Conservation (phyloP, 2,888 invertebrate genomes). For the Troides aeacus region DNA sequence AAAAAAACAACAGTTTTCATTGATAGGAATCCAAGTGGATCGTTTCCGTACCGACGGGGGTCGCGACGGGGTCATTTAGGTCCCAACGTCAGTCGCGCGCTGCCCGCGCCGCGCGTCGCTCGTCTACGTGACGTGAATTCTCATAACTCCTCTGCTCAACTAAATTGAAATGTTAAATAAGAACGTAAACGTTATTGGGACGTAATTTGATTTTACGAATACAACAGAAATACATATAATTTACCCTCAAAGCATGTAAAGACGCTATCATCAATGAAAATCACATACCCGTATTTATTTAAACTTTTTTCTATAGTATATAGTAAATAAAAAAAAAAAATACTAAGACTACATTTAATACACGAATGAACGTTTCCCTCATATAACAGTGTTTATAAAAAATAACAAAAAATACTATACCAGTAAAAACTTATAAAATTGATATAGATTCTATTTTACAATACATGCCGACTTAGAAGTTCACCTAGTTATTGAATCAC, state of each 20-base stretch:
- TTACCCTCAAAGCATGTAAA: background rate
- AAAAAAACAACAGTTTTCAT: background rate
- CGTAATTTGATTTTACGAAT: background rate
- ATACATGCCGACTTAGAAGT: too few relatives aligned
- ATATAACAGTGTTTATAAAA: too few relatives aligned
- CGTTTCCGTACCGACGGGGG: slow-evolving; percentile 3
- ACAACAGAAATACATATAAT: background rate
- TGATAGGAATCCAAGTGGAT: background rate
- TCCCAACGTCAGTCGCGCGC: slow-evolving; percentile 26
- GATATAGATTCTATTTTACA: too few relatives aligned
- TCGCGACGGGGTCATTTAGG: slow-evolving; percentile 18
- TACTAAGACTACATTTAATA: too few relatives aligned
- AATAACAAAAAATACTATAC: too few relatives aligned
- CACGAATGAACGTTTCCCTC: too few relatives aligned
- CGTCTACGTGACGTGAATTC: slow-evolving; percentile 38
- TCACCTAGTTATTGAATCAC: too few relatives aligned
- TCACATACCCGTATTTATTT: too few relatives aligned
- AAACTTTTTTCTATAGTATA: too few relatives aligned
- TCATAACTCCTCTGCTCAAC: slow-evolving; percentile 13
- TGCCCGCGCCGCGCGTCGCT: slow-evolving; percentile 24
- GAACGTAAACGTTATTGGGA: slow-evolving; percentile 16
- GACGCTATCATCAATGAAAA: background rate
- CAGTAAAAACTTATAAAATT: too few relatives aligned
- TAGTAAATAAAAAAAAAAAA: too few relatives aligned
- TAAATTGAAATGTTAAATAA: slow-evolving; percentile 22